Conservation (phyloP, 2,797 vertebrate species). For the Tragelaphus oryx region DNA sequence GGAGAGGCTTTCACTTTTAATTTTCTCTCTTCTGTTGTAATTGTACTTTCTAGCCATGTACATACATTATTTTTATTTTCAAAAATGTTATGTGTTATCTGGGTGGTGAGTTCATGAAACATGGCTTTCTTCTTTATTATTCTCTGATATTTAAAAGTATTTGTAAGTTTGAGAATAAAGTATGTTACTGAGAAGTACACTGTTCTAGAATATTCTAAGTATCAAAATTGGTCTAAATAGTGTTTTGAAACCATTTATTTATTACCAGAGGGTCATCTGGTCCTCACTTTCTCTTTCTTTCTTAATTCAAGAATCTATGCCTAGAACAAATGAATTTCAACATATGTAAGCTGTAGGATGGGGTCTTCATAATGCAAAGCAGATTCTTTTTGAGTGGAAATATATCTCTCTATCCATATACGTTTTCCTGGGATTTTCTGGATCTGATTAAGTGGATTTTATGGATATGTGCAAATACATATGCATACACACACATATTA, state of each 20-base stretch:
- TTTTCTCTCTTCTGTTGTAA: neutral
- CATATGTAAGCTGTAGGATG: neutral
- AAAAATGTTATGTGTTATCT: neutral
- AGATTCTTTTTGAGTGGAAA: neutral
- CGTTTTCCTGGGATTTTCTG: neutral
- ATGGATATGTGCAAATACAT: neutral
- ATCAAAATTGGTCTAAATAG: neutral
- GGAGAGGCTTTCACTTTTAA: neutral
- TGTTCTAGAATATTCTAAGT: neutral
- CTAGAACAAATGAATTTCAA: neutral
- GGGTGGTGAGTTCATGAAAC: neutral
- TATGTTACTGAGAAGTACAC: neutral
- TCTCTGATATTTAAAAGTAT: neutral
- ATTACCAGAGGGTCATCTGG: neutral
- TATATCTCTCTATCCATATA: neutral
- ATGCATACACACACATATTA: neutral
- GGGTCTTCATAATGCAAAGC: neutral
- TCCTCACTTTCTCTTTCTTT: neutral
- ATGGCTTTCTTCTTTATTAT: neutral
- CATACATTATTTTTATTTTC: neutral
- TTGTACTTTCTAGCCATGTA: neutral
- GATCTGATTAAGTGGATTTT: neutral
- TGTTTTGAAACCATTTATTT: neutral
- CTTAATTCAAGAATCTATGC: neutral
- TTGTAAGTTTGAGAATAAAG: neutral